phyloP scores from a whole-genome alignment of 2,113 vertebrate genomes.

The Gambusia affinis region DNA sequence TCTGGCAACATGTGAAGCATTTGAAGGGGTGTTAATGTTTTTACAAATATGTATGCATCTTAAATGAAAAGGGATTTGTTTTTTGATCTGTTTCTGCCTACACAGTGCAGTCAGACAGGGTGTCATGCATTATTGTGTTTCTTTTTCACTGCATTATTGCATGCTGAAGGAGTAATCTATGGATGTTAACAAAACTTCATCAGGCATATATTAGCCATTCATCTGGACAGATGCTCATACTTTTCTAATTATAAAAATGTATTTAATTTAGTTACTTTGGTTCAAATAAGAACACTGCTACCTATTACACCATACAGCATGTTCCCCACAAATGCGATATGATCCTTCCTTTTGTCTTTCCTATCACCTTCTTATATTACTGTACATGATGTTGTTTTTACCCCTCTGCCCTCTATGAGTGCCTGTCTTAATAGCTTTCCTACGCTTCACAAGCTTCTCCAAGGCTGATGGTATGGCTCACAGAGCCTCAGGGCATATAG shows the following conservation, averaged over 20 bases:
- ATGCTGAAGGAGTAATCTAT: too few species aligned
- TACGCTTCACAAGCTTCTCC: neutral
- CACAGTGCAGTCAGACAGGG: too few species aligned
- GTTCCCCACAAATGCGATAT: neutral
- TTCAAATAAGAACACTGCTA: neutral
- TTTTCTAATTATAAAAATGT: neutral
- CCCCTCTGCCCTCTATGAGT: constrained; percentile 1
- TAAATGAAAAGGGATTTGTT: too few species aligned
- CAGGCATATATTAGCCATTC: too few species aligned
- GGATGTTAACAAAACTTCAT: too few species aligned
- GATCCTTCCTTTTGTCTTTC: neutral
- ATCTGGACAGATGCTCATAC: neutral
- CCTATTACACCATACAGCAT: neutral
- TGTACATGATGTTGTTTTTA: neutral
- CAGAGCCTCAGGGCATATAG: neutral
- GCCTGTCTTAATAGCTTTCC: neutral
- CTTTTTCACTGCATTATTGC: too few species aligned
- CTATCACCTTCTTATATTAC: constrained; percentile 1
- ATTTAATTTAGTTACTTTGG: neutral
- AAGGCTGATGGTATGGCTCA: constrained; percentile 12
- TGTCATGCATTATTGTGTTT: too few species aligned
- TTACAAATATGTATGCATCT: too few species aligned
- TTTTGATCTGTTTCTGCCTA: too few species aligned
- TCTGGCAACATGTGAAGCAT: too few species aligned
- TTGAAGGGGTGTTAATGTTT: too few species aligned